Evolutionary conservation across 1,140 invertebrate species (phyloP).

Genomic region (Hetaerina americana): DNA sequence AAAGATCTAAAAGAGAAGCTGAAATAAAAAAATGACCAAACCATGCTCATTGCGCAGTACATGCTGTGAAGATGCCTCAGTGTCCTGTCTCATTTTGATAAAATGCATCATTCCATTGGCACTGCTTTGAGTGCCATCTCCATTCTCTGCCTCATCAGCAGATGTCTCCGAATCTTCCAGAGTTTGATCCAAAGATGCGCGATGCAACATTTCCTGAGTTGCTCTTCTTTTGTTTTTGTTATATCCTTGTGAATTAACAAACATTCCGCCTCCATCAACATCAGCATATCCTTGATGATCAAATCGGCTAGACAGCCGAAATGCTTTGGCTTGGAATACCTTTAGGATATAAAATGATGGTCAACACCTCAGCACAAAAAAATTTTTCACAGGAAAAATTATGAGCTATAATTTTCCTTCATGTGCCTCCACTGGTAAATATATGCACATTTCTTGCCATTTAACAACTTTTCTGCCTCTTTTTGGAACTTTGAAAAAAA

Average conservation of each 20-base stretch:
- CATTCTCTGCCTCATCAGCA: slow-evolving; percentile 26
- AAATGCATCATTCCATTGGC: neutral
- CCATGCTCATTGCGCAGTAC: neutral
- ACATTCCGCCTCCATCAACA: slow-evolving; percentile 18
- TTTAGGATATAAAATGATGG: slow-evolving; percentile 21
- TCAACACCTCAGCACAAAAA: no score
- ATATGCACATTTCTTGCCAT: no score
- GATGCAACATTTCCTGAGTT: neutral
- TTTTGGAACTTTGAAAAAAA: no score
- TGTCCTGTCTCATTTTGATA: neutral
- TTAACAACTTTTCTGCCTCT: no score
- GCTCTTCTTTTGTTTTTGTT: neutral
- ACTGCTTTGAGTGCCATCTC: slow-evolving; percentile 5
- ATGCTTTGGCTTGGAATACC: slow-evolving; percentile 44
- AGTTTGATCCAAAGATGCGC: slow-evolving; percentile 14
- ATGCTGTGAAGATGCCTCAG: neutral
- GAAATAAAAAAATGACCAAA: no score
- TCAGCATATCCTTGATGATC: slow-evolving; percentile 27
- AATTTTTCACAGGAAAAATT: no score
- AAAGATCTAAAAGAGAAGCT: no score
- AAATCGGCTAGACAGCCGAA: slow-evolving; percentile 42
- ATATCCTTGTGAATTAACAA: neutral
- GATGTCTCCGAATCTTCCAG: slow-evolving; percentile 19
- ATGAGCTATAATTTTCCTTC: no score
- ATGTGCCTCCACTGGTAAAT: no score